Base-by-base conservation (phyloP, 2,113 vertebrate species). In the Thryonomys swinderianus region DNA sequence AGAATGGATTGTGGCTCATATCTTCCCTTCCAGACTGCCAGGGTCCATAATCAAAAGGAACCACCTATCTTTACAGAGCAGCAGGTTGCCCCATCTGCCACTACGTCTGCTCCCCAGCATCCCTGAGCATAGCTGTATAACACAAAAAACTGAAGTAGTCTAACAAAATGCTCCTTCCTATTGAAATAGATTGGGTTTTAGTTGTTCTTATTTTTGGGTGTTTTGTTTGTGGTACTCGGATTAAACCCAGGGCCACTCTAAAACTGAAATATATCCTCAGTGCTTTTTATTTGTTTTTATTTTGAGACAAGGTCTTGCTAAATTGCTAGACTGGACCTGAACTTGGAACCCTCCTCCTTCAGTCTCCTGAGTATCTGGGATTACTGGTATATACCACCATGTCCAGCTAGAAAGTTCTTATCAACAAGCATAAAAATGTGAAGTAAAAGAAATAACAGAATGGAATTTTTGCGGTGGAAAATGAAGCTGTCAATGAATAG, bases 31-130 rank as follows among this genome's bases (percentile, higher is more conserved):
- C 97, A 97, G 91, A 96, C 67, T 88, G 67, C 84, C 45, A 91
- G 48, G 51, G 66, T 90, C 93, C 95, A 42, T 96, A 97, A 96
- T 97, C 96, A 95, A 85, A 96, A 95, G 0, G 51, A 96, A 91
- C 86, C 94, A 96, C 48, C 86, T 48, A 82, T 90, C 89, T 91
- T 97, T 78, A 57, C 80, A 88, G 76, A 96, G 40, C 85, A 93
- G 96, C 89, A 95, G 86, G 61, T 51, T 92, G 89, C 48, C 87
- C 96, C 94, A 97, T 97, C 96, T 97, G 96, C 90, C 48, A 94
- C 86, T 85, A 73, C 64, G 84, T 96, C 94, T 96, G 90, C 82
- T 90, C 71, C 30, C 59, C 37, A 85, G 62, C 17, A 96, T 92
- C 71, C 71, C 74, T 91, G 34, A 86, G 40, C 64, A 94, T 89